These are phyloP conservation scores for Colaptes auratus DNA, from an alignment of 2,113 vertebrate species.

Conservation along the genomic window DNA sequence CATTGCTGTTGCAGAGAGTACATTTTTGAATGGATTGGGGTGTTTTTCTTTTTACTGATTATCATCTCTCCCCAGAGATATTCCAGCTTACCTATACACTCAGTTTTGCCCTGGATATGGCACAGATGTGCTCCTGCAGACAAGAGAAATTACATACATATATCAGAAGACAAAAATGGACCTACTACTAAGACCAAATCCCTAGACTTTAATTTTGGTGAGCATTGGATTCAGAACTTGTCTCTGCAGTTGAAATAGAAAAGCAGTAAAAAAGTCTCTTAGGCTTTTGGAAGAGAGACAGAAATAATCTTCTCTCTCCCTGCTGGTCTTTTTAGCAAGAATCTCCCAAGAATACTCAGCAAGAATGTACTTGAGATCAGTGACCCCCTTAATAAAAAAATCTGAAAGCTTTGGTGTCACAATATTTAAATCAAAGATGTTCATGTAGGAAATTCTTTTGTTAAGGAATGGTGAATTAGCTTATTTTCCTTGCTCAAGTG, in stretches of 20 bases:
- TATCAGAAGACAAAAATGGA: neutral
- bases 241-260: neutral
- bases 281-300: neutral
- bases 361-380: neutral
- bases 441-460: neutral
- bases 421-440: neutral
- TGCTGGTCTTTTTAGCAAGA: neutral
- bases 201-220: neutral
- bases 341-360: neutral
- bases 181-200: neutral
- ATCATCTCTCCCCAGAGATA: neutral
- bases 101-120: neutral
- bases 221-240: neutral
- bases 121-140: neutral
- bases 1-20: neutral
- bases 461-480: conserved; percentile 1
- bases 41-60: neutral
- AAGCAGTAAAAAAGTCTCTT: neutral
- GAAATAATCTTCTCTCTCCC: neutral
- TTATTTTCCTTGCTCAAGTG: neutral
- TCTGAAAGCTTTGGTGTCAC: neutral
- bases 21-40: neutral
- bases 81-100: neutral
- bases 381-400: neutral
- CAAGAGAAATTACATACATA: neutral